Base-by-base conservation (phyloP, 2,113 vertebrate genomes). In the Furnarius figulus region DNA sequence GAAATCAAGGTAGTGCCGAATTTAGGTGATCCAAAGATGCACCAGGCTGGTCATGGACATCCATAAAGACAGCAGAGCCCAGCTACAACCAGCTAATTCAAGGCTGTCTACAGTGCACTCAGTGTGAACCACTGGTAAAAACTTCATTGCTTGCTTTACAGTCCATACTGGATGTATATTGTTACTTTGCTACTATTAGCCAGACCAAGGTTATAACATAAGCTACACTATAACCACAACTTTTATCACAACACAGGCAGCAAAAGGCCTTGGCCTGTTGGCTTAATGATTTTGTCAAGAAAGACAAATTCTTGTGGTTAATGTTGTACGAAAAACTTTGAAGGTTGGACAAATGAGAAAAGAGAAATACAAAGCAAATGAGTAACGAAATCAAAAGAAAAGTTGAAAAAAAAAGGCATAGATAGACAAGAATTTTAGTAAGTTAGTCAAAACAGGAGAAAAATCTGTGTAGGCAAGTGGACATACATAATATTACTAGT, bases 241-340 rank as follows among this genome's bases (percentile, higher is more conserved):
- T 67, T 79, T 39, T 63, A 87, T 19, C 2, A 3, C 30, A 81
- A 30, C 8, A 76, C 10, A 47, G 33, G 31, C 8, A 62, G 28
- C 3, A 56, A 74, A 89, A 88, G n/a, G 28, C 16, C 15, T 83
- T 33, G 33, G 39, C 10, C 23, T 85, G 55, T 87, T 72, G 55
- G 39, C 20, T 77, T 35, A 77, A 77, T 19, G 10, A 23, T 47
- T 83, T 77, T 39, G 17, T 63, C 61, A 74, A 83, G 37, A 75
- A 16, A 28, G 40, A 68, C 21, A 87, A 77, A 56, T 39, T 74
- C 27, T 66, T 55, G 59, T 35, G 4, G 24, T 63, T 70, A 79
- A 59, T 71, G 21, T 40, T 35, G 9, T 20, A 70, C 0, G 1
- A 53, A 71, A 80, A 42, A 11, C 22, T 73, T 90, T 0, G 0